These are phyloP conservation scores for Cheilosia vulpina DNA, from an alignment of 2,888 invertebrate species.

Conservation along the genomic window DNA sequence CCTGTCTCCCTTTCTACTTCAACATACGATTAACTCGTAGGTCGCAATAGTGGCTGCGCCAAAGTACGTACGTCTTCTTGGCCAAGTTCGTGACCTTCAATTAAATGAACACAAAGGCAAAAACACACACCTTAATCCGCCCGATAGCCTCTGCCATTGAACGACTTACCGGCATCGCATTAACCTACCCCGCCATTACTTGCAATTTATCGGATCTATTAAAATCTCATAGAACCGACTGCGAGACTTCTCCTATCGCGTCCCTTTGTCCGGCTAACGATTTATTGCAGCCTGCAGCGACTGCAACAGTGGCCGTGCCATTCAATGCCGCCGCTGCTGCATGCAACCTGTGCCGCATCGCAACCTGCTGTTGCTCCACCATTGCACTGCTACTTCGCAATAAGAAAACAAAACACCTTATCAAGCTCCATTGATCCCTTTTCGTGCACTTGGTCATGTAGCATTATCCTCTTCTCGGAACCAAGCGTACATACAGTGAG, in stretches of 20 bases:
- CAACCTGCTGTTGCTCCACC: constrained; percentile 41
- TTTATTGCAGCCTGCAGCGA: constrained; percentile 60
- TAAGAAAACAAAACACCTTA: constrained; percentile 69
- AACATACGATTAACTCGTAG: too few relatives aligned
- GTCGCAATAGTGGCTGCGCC: too few relatives aligned
- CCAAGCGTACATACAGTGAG: constrained; percentile 32
- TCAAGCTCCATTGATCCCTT: constrained; percentile 70
- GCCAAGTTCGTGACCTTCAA: constrained; percentile 40
- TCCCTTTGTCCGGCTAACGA: constrained; percentile 60
- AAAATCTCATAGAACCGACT: constrained; percentile 70
- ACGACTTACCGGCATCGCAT: constrained; percentile 40
- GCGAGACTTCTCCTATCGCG: constrained; percentile 49
- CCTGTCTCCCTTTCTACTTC: too few relatives aligned
- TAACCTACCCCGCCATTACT: constrained; percentile 52
- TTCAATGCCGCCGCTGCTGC: constrained; percentile 9
- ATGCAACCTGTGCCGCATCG: constrained; percentile 55
- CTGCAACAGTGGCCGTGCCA: constrained; percentile 33
- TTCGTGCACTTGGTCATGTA: constrained; percentile 66
- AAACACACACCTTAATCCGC: constrained; percentile 1
- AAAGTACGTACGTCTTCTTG: neutral
- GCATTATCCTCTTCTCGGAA: constrained; percentile 52
- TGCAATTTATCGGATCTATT: constrained; percentile 72
- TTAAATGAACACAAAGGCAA: constrained; percentile 16
- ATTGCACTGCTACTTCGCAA: constrained; percentile 35
- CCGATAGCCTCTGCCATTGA: constrained; percentile 20